Evolutionary conservation across 2,797 vertebrate species (phyloP), one percentile per base, ranked within the genome.

Genomic region (Aratinga solstitialis): DNA sequence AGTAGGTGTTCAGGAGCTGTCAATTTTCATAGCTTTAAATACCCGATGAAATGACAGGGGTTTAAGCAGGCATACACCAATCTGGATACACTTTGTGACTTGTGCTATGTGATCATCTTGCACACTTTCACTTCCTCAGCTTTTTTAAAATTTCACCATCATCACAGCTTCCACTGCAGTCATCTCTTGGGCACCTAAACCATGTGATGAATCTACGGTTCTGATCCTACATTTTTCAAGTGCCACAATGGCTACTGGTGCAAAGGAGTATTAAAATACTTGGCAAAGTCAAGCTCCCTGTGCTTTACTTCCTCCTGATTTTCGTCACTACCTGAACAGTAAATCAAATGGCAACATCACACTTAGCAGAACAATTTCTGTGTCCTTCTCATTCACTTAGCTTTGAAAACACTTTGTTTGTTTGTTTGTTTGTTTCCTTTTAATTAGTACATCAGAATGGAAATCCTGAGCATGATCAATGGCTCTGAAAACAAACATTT

Each of bases 401-500:
- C 47, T 93, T 95, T 63, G 23, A 75, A 91, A 93, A 72, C 19
- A 63, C 9, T 45, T 43, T 40, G 54, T 32, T 53, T 54, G 11
- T 32, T 59, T 26, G n/a, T 24, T 40, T 50, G 13, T 24, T 77
- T 63, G 30, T 36, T 97, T 95, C 40, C 8, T 66, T 95, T 82
- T 84, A 80, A 48, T 93, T 89, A 84, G 53, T 45, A 66, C 34
- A 68, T 38, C 11, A 66, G 59, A 81, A 32, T 68, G 36, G 26
- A 92, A 88, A 65, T 94, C 72, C 67, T 89, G 63, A 76, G 74
- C 27, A 42, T 59, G 40, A 95, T 58, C 71, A 87, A 36, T 76
- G 91, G 27, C 20, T 87, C 76, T 13, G 16, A 94, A 95, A 95
- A 65, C 48, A 82, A 79, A 42, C 59, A 21, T 92, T 88, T 90